Evolutionary conservation across 1,140 invertebrate species (phyloP).

Genomic region (Neoseiulus cucumeris): DNA sequence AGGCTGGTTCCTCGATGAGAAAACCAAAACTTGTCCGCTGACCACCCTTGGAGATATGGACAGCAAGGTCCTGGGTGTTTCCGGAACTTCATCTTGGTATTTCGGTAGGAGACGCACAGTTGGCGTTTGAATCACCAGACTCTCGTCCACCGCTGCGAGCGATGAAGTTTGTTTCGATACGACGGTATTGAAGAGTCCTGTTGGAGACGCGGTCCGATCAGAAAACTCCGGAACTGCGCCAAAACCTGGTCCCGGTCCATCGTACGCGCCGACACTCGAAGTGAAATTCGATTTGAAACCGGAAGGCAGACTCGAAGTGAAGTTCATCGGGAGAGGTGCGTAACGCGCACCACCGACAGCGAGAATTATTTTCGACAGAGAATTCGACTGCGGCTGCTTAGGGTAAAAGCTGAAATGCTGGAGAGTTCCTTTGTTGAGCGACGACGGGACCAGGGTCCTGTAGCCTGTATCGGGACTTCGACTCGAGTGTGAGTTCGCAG

Average conservation of each 20-base stretch:
- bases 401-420: constrained; percentile 1
- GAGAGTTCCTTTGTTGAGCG: background rate
- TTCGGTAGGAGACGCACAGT: no score
- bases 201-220: no score
- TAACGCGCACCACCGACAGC: constrained; percentile 4
- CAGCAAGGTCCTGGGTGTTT: background rate
- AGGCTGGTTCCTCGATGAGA: background rate
- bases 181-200: no score
- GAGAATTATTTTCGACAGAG: constrained; percentile 1
- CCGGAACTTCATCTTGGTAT: no score
- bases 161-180: no score
- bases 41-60: background rate
- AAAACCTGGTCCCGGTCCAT: no score
- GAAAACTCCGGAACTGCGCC: no score
- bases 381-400: background rate
- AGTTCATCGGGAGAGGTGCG: background rate
- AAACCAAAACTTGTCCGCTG: background rate
- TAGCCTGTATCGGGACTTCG: background rate
- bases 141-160: no score
- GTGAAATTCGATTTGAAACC: no score
- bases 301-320: no score
- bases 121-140: no score
- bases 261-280: no score
- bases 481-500: background rate
- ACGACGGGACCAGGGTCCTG: background rate